Percentiles rank a stretch among this genome's conserved stretches.
phyloP scores from a whole-genome alignment of 2,888 invertebrate genomes.

The Dicyrtomina minuta region DNA sequence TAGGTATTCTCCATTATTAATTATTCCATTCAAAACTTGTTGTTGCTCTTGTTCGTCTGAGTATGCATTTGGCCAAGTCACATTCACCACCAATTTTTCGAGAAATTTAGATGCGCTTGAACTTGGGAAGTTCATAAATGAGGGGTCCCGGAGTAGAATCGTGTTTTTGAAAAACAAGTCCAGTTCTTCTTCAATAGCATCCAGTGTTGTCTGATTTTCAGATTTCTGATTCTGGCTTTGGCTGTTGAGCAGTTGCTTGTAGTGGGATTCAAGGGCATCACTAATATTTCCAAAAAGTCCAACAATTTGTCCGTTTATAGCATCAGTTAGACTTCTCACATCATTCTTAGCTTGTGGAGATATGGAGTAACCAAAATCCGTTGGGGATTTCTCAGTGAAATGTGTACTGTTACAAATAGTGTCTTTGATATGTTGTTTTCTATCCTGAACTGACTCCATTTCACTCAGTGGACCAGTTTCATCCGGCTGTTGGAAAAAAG shows the following conservation, averaged over 20 bases:
- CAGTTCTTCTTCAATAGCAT: neutral
- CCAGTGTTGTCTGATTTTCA: neutral
- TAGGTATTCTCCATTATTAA: too few relatives aligned
- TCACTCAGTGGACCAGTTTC: constrained; percentile 1
- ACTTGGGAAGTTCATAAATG: too few relatives aligned
- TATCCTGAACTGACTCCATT: neutral
- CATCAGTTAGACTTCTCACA: neutral
- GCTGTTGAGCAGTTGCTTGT: neutral
- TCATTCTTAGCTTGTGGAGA: neutral
- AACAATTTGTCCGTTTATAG: neutral
- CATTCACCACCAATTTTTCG: neutral
- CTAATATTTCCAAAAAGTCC: neutral
- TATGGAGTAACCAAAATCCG: neutral
- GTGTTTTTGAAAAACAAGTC: too few relatives aligned
- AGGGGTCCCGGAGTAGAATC: too few relatives aligned
- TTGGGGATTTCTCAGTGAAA: neutral
- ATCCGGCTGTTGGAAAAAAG: constrained; percentile 11
- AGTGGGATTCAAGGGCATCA: neutral
- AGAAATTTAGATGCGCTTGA: neutral
- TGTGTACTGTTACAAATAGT: neutral
- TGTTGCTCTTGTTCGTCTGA: too few relatives aligned
- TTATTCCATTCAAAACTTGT: too few relatives aligned
- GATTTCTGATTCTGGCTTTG: neutral
- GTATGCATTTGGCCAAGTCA: too few relatives aligned
- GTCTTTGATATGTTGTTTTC: neutral